Evolutionary conservation across 1,140 invertebrate species (phyloP).

Genomic region (Lordiphosa mommai): DNA sequence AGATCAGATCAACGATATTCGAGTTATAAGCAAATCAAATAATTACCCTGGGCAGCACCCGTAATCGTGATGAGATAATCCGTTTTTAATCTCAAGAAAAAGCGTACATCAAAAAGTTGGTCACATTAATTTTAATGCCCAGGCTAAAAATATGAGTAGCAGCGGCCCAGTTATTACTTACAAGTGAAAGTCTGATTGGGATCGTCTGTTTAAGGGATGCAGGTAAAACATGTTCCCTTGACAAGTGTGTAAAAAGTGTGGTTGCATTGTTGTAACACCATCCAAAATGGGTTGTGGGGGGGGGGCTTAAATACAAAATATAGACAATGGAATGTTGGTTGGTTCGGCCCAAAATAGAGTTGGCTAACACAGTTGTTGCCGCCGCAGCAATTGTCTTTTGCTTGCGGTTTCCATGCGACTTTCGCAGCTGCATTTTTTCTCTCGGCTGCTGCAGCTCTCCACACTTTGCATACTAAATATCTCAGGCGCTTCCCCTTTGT

Average conservation of each 20-base stretch:
- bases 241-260: conserved; percentile 13
- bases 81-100: too few species aligned
- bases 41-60: too few species aligned
- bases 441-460: neutral
- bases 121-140: too few species aligned
- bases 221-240: neutral
- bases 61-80: too few species aligned
- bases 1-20: too few species aligned
- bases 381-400: conserved; percentile 53
- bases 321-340: conserved; percentile 65
- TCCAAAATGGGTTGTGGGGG: conserved; percentile 11
- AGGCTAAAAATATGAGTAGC: too few species aligned
- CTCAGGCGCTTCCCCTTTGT: conserved; percentile 19
- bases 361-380: conserved; percentile 62
- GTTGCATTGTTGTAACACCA: conserved; percentile 25
- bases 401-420: conserved; percentile 58
- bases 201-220: too few species aligned
- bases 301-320: conserved; percentile 48
- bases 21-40: too few species aligned
- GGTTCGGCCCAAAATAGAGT: conserved; percentile 63
- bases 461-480: neutral
- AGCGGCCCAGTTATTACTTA: too few species aligned
- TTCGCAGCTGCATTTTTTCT: conserved; percentile 40
- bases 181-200: too few species aligned
- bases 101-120: too few species aligned